Percentiles rank a stretch among this genome's conserved stretches.
Evolutionary conservation across 2,888 invertebrate genomes (phyloP).

Genomic region (Mesorhabditis spiculigera): DNA sequence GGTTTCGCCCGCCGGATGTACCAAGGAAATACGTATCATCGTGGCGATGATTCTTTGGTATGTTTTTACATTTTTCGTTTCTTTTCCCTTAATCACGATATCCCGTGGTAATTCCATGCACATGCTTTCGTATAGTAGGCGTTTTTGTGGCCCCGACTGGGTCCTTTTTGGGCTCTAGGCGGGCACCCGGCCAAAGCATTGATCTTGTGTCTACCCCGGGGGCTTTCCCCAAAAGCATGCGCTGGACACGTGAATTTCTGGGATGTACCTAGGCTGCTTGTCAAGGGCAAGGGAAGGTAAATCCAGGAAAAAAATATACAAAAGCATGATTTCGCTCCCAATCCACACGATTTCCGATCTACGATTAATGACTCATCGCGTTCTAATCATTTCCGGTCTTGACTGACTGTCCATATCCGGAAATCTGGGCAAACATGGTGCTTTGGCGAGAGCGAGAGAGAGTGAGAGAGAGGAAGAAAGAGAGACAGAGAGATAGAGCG

Average conservation of each 20-base stretch:
- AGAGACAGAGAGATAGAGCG: constrained; percentile 12
- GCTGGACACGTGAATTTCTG: too few species aligned
- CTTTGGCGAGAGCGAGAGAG: constrained; percentile 11
- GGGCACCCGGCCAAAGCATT: neutral
- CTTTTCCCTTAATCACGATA: neutral
- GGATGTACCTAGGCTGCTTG: too few species aligned
- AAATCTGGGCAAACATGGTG: neutral
- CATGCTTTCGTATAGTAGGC: neutral
- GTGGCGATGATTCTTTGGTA: constrained; percentile 63
- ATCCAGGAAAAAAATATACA: too few species aligned
- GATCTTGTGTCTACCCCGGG: neutral
- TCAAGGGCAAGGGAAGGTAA: too few species aligned
- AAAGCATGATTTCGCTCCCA: too few species aligned
- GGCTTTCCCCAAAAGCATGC: neutral
- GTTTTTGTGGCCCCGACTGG: neutral
- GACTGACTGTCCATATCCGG: too few species aligned
- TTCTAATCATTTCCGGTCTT: too few species aligned
- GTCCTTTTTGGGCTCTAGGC: neutral
- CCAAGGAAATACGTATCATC: constrained; percentile 64
- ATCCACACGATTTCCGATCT: too few species aligned
- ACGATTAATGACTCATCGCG: too few species aligned
- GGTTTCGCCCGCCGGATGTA: constrained; percentile 63
- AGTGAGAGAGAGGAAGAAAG: too few species aligned
- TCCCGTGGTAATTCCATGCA: neutral
- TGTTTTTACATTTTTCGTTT: constrained; percentile 19